Conservation (phyloP, 2,888 invertebrate species). For the Nasonia oneida region DNA sequence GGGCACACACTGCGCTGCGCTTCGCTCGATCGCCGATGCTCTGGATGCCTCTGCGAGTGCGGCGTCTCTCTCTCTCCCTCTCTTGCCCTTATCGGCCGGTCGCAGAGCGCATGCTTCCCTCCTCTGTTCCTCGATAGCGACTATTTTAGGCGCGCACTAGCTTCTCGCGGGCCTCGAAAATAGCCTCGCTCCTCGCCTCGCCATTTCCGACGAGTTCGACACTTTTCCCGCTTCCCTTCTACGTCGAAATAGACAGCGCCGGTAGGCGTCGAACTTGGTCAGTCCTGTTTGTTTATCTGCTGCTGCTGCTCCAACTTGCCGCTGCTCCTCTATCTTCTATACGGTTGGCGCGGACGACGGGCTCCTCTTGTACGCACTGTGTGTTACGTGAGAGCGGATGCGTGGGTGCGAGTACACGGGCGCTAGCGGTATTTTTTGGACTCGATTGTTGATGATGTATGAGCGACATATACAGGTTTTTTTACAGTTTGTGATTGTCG, state of each 20-base stretch:
- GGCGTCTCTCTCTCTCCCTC: background rate
- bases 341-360: background rate
- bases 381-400: constrained; percentile 23
- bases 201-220: constrained; percentile 30
- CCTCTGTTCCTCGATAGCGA: background rate
- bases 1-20: background rate
- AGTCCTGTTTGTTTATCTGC: constrained; percentile 50
- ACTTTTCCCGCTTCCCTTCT: background rate
- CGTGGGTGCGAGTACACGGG: constrained; percentile 14
- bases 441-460: constrained; percentile 59
- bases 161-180: constrained; percentile 30
- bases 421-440: constrained; percentile 11
- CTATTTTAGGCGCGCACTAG: constrained; percentile 40
- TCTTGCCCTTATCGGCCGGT: background rate
- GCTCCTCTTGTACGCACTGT: background rate
- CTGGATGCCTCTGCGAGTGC: too few species aligned
- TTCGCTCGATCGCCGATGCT: background rate
- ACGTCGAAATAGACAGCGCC: constrained; percentile 4
- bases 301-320: background rate
- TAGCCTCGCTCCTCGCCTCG: constrained; percentile 17
- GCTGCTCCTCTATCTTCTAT: constrained; percentile 10
- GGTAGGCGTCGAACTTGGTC: constrained; percentile 40
- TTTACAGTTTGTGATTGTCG: constrained; percentile 61
- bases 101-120: background rate
- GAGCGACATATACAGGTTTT: constrained; percentile 40